Conservation (phyloP, 2,888 invertebrate species). For the Aphidius colemani region DNA sequence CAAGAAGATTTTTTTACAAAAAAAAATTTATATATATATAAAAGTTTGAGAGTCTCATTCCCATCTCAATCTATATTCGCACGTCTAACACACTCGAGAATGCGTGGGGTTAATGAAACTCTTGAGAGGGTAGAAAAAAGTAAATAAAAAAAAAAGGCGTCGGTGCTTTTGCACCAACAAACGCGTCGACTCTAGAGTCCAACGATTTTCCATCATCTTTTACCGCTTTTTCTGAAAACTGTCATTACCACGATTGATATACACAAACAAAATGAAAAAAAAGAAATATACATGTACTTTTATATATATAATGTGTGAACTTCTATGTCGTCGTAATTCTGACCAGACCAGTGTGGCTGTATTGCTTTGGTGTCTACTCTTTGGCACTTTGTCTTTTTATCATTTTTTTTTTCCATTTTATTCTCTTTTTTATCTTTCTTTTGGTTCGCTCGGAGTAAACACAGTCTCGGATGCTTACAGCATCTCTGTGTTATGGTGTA, state of each 20-base stretch:
- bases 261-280: too few species aligned
- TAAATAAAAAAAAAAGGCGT: too few species aligned
- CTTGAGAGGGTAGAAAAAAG: too few species aligned
- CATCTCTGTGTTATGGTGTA: constrained; percentile 12
- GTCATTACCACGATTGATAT: too few species aligned
- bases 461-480: not conserved
- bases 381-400: constrained; percentile 14
- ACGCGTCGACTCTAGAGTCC: constrained; percentile 57
- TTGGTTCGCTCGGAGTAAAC: constrained; percentile 10
- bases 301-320: too few species aligned
- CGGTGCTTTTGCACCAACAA: constrained; percentile 35
- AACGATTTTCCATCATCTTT: constrained; percentile 22
- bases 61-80: constrained; percentile 61
- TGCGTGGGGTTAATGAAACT: constrained; percentile 58
- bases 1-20: not conserved
- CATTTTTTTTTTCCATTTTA: constrained; percentile 7
- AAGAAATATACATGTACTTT: too few species aligned
- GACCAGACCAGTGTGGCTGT: too few species aligned
- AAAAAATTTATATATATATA: constrained; percentile 35
- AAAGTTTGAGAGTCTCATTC: constrained; percentile 56
- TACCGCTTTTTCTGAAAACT: constrained; percentile 10
- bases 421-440: too few species aligned
- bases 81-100: constrained; percentile 60
- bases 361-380: not conserved
- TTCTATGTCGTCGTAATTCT: too few species aligned